phyloP scores from a whole-genome alignment of 2,888 invertebrate species.

The Macrophya alboannulata region DNA sequence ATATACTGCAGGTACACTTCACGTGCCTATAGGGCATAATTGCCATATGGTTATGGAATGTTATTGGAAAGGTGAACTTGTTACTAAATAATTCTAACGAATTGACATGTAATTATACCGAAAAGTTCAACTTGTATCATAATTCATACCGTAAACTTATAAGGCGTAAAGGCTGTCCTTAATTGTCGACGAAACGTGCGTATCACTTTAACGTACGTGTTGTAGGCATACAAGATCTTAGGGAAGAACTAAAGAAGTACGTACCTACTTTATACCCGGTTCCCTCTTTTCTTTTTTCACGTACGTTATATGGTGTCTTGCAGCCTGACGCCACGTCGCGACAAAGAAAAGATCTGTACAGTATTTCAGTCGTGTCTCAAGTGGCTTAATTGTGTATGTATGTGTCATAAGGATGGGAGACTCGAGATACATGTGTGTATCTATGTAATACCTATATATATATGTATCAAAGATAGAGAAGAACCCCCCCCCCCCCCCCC shows the following conservation, averaged over 20 bases:
- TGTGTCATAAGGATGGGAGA: background rate
- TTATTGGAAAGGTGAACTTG: background rate
- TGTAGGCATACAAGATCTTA: background rate
- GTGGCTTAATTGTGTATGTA: slow-evolving; percentile 22
- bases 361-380: slow-evolving; percentile 33
- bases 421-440: slow-evolving; percentile 5
- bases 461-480: background rate
- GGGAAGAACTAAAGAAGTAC: background rate
- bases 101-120: background rate
- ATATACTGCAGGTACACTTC: background rate
- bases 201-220: background rate
- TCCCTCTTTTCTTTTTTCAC: background rate
- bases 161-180: slow-evolving; percentile 15
- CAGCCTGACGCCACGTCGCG: background rate
- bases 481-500: slow-evolving; percentile 13
- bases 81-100: background rate
- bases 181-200: background rate
- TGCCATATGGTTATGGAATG: background rate
- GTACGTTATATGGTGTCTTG: background rate
- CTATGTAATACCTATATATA: background rate
- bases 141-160: background rate
- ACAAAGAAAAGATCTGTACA: slow-evolving; percentile 34
- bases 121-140: background rate
- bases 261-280: background rate
- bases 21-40: background rate